Conservation (phyloP, 2,113 vertebrate genomes). For the Rhegmatorhina hoffmannsi region DNA sequence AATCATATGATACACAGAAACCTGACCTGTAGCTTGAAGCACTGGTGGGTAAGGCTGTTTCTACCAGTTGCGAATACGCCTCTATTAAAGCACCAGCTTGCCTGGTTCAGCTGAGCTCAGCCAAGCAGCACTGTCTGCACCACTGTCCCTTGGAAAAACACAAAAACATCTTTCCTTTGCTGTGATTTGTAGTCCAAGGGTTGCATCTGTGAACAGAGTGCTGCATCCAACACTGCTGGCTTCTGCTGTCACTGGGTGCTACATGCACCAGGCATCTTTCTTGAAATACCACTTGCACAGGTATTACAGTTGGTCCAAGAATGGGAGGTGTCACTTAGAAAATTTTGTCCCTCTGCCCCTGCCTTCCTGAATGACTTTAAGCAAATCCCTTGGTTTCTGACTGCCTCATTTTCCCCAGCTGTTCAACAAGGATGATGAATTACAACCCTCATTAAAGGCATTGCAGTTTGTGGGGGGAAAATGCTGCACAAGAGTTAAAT, state of each 20-base stretch:
- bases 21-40: not conserved
- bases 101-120: constrained; percentile 29
- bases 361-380: not conserved
- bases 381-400: not conserved
- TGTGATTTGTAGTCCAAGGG: not conserved
- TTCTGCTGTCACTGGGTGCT: not conserved
- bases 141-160: not conserved
- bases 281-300: not conserved
- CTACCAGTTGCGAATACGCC: not conserved
- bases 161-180: not conserved
- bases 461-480: not conserved
- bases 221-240: not conserved
- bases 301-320: not conserved
- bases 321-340: not conserved
- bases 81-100: constrained; percentile 9
- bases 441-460: not conserved
- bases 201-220: not conserved
- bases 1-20: not conserved
- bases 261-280: not conserved
- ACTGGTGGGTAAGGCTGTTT: not conserved
- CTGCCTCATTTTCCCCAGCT: not conserved
- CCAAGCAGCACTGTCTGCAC: not conserved
- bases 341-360: not conserved
- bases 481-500: not conserved
- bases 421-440: not conserved